Percentiles rank a stretch among this genome's conserved stretches.
phyloP scores from a whole-genome alignment of 2,113 vertebrate species.

The Oreochromis aureus region DNA sequence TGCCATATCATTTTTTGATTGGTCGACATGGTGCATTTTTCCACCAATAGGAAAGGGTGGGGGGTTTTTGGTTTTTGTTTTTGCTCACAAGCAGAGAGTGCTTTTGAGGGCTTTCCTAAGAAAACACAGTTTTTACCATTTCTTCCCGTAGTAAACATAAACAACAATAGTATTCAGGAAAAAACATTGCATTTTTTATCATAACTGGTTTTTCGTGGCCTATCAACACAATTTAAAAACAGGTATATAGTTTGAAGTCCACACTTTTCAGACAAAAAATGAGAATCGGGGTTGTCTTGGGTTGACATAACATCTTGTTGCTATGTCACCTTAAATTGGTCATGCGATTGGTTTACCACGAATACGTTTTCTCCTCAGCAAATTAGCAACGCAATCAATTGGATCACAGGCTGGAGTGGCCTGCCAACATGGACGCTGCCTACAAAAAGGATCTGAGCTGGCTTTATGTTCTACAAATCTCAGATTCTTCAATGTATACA shows the following conservation, averaged over 20 bases:
- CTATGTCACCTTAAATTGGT: background rate
- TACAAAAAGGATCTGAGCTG: background rate
- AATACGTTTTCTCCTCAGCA: background rate
- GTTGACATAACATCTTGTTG: background rate
- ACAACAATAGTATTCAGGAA: background rate
- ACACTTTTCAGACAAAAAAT: background rate
- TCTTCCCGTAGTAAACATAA: background rate
- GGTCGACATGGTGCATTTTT: background rate
- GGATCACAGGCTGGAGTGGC: background rate
- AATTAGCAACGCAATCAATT: background rate
- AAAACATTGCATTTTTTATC: background rate
- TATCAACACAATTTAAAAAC: background rate
- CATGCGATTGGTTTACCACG: background rate
- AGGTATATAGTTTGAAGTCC: background rate
- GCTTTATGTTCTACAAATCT: background rate
- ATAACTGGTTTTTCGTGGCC: background rate
- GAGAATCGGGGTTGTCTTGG: background rate
- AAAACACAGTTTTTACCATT: background rate
- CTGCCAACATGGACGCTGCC: background rate
- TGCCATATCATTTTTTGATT: background rate
- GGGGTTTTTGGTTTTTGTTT: accelerated
- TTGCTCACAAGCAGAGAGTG: background rate
- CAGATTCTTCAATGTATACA: background rate
- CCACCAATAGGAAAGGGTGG: too few relatives aligned
- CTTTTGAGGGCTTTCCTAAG: background rate